Conservation (phyloP, 2,797 vertebrate species). For the Furcifer pardalis region DNA sequence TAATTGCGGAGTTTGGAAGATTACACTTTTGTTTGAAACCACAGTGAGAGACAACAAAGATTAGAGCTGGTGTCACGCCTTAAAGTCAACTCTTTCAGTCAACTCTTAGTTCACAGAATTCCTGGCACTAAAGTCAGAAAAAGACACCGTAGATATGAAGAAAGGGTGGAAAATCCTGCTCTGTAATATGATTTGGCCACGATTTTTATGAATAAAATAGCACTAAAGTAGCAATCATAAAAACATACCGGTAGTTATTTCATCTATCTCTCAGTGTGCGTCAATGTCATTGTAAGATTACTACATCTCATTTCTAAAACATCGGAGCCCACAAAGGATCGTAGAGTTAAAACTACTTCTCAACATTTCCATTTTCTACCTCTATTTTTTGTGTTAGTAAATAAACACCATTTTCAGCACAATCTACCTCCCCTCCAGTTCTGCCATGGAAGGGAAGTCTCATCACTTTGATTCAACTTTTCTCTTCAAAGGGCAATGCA, state of each 20-base stretch:
- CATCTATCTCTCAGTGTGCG: not conserved
- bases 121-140: not conserved
- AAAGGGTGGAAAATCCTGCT: slow-evolving; percentile 11
- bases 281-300: not conserved
- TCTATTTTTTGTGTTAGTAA: not conserved
- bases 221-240: not conserved
- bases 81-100: slow-evolving; percentile 51
- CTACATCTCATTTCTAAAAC: not conserved
- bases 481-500: not conserved
- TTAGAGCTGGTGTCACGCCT: slow-evolving; percentile 45
- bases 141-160: slow-evolving; percentile 15
- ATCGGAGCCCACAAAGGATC: not conserved
- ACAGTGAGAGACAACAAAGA: slow-evolving; percentile 44
- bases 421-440: not conserved
- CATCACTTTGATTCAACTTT: too few relatives aligned
- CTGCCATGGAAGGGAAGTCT: not conserved
- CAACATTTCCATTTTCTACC: not conserved
- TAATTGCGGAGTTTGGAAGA: slow-evolving; percentile 46
- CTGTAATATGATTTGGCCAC: not conserved
- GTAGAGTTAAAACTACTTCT: not conserved
- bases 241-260: not conserved
- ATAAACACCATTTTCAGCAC: not conserved
- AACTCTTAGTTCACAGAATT: slow-evolving; percentile 40
- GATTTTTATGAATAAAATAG: not conserved
- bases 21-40: slow-evolving; percentile 48